Evolutionary conservation across 2,113 vertebrate species (phyloP).

Genomic region (Indicator maculatus): DNA sequence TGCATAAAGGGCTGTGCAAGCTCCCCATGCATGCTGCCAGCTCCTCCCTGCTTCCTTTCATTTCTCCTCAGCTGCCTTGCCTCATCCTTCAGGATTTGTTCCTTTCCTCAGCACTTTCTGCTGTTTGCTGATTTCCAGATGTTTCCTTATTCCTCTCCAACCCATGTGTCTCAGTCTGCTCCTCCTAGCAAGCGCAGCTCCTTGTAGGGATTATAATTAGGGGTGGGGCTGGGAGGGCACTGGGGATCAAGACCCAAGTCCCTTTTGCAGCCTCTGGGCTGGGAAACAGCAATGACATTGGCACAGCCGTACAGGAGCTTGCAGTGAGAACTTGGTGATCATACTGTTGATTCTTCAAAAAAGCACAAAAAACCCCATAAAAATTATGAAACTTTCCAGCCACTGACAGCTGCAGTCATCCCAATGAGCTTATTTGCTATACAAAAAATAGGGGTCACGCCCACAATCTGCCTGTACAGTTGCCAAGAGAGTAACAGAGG

Average conservation of each 20-base stretch:
- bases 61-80: not conserved
- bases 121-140: not conserved
- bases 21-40: not conserved
- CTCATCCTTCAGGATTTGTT: not conserved
- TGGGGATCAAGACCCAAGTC: not conserved
- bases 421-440: not conserved
- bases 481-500: not conserved
- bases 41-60: not conserved
- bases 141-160: not conserved
- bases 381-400: not conserved
- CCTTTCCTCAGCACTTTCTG: not conserved
- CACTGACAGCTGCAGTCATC: not conserved
- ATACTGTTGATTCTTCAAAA: not conserved
- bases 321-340: not conserved
- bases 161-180: not conserved
- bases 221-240: not conserved
- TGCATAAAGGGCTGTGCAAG: fast-evolving
- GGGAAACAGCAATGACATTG: not conserved
- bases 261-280: not conserved
- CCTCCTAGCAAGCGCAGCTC: not conserved
- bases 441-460: not conserved
- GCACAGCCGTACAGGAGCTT: not conserved
- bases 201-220: not conserved
- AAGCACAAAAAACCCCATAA: not conserved
- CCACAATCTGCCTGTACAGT: not conserved